phyloP scores from a whole-genome alignment of 1,140 invertebrate species.

The Semibalanus balanoides region DNA sequence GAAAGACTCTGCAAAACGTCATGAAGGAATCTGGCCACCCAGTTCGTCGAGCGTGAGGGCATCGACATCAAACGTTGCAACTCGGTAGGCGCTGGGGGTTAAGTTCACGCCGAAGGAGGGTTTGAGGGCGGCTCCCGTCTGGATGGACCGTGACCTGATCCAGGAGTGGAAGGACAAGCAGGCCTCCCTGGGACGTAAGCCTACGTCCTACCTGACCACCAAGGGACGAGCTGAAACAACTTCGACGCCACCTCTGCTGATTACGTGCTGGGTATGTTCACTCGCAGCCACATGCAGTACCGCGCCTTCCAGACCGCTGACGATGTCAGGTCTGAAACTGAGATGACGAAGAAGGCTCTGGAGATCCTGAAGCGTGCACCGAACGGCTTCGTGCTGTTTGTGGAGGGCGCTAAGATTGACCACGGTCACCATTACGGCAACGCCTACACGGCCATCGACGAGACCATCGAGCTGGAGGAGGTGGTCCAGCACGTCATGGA shows the following conservation, averaged over 20 bases:
- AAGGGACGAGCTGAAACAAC: conserved; percentile 44
- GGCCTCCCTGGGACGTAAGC: conserved; percentile 29
- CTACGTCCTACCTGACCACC: conserved; percentile 48
- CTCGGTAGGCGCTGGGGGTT: conserved; percentile 52
- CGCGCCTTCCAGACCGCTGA: conserved; percentile 15
- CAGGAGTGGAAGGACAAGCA: conserved; percentile 14
- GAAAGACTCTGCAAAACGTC: conserved; percentile 1
- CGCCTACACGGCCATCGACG: conserved; percentile 14
- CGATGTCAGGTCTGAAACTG: conserved; percentile 19
- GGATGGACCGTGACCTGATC: conserved; percentile 33
- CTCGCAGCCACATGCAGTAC: conserved; percentile 20
- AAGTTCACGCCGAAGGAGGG: conserved; percentile 49
- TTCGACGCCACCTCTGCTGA: conserved; percentile 46
- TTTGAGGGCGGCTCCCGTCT: conserved; percentile 20
- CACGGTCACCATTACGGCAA: conserved; percentile 17
- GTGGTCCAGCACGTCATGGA: conserved; percentile 8
- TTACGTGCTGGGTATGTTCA: conserved; percentile 45
- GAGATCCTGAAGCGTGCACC: conserved; percentile 18
- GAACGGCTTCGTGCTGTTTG: conserved; percentile 25
- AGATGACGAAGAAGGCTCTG: conserved; percentile 24
- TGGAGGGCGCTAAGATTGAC: conserved; percentile 23
- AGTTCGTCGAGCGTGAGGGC: not conserved
- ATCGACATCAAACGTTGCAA: conserved; percentile 36
- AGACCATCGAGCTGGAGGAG: conserved; percentile 7
- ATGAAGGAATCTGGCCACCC: conserved; percentile 4